Percentiles rank a stretch among this genome's conserved stretches.
phyloP scores from a whole-genome alignment of 2,888 invertebrate species.

The Cosmia trapezina region DNA sequence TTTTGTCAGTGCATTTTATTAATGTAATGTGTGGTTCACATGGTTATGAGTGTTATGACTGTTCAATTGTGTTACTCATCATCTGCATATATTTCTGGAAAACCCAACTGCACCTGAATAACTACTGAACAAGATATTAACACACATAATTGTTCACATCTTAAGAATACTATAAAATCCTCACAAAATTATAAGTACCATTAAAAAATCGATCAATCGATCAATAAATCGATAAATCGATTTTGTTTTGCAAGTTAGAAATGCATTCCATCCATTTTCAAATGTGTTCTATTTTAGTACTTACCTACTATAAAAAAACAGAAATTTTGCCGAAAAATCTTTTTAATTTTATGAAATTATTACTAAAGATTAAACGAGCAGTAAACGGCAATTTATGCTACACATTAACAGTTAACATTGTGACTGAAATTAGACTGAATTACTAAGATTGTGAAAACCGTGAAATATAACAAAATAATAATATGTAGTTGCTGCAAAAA shows the following conservation, averaged over 20 bases:
- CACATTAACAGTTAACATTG: conserved; percentile 41
- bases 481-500: conserved; percentile 26
- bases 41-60: no score
- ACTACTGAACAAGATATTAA: conserved; percentile 1
- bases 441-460: conserved; percentile 47
- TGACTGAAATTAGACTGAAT: conserved; percentile 67
- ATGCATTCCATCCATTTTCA: conserved; percentile 60
- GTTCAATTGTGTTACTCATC: conserved; percentile 4
- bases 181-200: background rate
- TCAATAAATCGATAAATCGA: no score
- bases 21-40: conserved; percentile 31
- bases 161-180: conserved; percentile 6
- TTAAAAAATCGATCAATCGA: conserved; percentile 3
- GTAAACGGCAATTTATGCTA: conserved; percentile 21
- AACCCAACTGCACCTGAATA: background rate
- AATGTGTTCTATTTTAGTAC: conserved; percentile 22
- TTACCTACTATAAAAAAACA: background rate
- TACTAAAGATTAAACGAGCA: background rate
- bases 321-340: background rate
- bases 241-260: conserved; percentile 22
- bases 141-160: conserved; percentile 12
- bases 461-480: conserved; percentile 33
- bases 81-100: conserved; percentile 25
- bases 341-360: background rate
- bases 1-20: conserved; percentile 24